Evolutionary conservation across 2,113 vertebrate species (phyloP).

Genomic region (Narcine bancroftii): DNA sequence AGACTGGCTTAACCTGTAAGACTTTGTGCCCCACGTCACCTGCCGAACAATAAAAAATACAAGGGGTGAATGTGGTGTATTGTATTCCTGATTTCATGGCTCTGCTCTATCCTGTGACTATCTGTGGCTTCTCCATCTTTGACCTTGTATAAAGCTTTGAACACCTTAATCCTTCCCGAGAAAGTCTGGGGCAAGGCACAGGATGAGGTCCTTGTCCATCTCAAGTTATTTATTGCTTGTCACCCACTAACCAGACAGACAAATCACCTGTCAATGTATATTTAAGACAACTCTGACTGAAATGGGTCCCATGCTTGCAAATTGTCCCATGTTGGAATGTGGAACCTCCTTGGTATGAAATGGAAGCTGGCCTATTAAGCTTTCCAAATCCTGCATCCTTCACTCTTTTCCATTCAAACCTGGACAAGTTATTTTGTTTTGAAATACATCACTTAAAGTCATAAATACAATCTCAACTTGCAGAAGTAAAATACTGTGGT

Average conservation of each 20-base stretch:
- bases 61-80: too few species aligned
- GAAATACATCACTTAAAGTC: neutral
- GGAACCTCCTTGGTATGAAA: neutral
- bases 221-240: neutral
- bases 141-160: too few species aligned
- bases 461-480: too few species aligned
- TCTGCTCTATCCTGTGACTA: too few species aligned
- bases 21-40: too few species aligned
- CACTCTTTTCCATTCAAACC: neutral
- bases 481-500: neutral
- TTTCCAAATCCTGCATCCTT: neutral
- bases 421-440: neutral
- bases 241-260: neutral
- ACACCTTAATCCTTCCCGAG: too few species aligned
- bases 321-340: neutral
- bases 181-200: too few species aligned
- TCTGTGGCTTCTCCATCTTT: too few species aligned
- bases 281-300: neutral
- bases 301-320: neutral
- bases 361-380: neutral
- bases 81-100: too few species aligned
- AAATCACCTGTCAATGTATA: neutral
- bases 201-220: too few species aligned
- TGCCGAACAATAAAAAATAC: too few species aligned
- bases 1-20: too few species aligned